These are phyloP conservation scores for Tetramorium parvispinum DNA, from an alignment of 1,140 invertebrate species.

Conservation along the genomic window DNA sequence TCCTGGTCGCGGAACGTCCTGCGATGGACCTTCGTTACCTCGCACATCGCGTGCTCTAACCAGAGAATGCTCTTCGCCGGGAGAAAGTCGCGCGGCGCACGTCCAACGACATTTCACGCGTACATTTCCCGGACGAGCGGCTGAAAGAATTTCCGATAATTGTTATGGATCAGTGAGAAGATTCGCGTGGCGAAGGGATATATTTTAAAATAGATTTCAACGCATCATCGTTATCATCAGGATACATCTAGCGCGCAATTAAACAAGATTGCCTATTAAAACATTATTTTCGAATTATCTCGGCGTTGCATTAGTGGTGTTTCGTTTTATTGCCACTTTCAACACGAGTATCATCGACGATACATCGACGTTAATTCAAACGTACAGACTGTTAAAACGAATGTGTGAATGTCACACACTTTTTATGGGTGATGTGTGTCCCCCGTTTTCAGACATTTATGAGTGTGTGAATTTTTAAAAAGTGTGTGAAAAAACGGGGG, in stretches of 20 bases:
- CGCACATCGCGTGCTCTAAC: slow-evolving; percentile 73
- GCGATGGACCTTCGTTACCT: slow-evolving; percentile 79
- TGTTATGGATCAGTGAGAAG: background rate
- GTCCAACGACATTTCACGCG: slow-evolving; percentile 25
- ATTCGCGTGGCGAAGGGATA: background rate
- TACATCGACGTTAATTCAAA: background rate
- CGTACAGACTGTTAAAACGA: too few relatives aligned
- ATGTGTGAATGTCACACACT: too few relatives aligned
- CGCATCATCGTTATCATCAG: background rate
- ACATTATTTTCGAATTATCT: background rate
- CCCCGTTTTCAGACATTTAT: too few relatives aligned
- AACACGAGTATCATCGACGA: too few relatives aligned
- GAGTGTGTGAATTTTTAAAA: too few relatives aligned
- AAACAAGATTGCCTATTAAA: background rate
- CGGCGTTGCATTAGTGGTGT: background rate
- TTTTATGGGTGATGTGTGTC: too few relatives aligned
- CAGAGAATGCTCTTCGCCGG: background rate
- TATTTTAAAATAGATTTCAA: slow-evolving; percentile 1
- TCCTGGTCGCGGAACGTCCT: slow-evolving; percentile 81
- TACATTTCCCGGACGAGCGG: background rate
- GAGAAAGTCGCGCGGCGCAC: background rate
- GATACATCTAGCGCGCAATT: too few relatives aligned
- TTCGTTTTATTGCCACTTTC: background rate
- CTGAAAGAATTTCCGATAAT: slow-evolving; percentile 24
- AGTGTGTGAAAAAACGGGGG: too few relatives aligned